Base-by-base conservation (phyloP, 2,113 vertebrate species). In the Pygoscelis adeliae region DNA sequence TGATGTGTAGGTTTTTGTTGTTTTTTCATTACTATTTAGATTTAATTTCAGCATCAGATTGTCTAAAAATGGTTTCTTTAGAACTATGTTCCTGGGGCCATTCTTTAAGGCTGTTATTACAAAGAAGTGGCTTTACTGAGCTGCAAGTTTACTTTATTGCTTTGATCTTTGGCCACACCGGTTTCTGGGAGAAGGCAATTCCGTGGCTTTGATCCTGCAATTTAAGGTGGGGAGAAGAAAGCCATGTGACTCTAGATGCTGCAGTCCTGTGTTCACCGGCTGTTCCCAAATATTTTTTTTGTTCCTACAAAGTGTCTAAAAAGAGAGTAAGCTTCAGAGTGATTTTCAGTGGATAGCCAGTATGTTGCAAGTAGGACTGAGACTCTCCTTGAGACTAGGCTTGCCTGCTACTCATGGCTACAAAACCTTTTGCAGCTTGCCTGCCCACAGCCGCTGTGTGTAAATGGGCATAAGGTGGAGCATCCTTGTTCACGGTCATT, bases 171-270 rank as follows among this genome's bases (percentile, higher is more conserved):
- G 44, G 18, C 49, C 26, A 72, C 20, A 21, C 10, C 14, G 8
- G 27, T 59, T 88, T 69, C 38, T 73, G 21, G 15, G 14, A 44
- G 53, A 65, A 78, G 36, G 18, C 46, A 59, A 27, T 59, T 65
- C 50, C 2, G 1, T 67, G 19, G 15, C 1, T 0, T 21, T 55
- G 34, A 4, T 56, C 58, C 47, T 46, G 25, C 9, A 49, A 7
- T 55, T 61, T 61, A 23, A 81, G 15, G 27, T 11, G 6, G 30
- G 26, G 11, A 40, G 55, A 25, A 58, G 55, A 67, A 80, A 62
- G 6, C 13, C 8, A 2, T 8, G 20, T 32, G 17, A 23, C 15
- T 44, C 30, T 26, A 23, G 20, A 40, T 52, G 74, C 30, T 85
- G 20, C 44, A 25, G 40, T 56, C 52, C 17, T 47, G 12, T n/a